These are phyloP conservation scores for Ictidomys tridecemlineatus DNA, from an alignment of 2,113 vertebrate genomes.

Conservation along the genomic window DNA sequence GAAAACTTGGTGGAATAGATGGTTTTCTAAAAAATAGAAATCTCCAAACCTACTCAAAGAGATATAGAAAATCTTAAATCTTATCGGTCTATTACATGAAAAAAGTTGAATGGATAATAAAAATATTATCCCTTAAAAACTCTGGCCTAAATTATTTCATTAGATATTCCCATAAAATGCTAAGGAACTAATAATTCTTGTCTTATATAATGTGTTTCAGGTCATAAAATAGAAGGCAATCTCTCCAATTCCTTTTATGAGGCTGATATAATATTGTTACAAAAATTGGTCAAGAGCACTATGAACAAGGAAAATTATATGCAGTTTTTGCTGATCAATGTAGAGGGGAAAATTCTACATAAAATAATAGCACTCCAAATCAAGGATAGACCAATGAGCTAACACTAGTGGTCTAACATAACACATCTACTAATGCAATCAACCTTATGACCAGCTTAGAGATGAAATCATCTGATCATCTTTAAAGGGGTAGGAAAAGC, in stretches of 20 bases:
- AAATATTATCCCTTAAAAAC: background rate
- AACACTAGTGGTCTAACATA: background rate
- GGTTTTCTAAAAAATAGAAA: background rate
- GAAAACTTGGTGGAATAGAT: background rate
- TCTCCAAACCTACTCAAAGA: background rate
- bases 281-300: background rate
- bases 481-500: conserved; percentile 10
- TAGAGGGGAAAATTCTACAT: background rate
- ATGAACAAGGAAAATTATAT: background rate
- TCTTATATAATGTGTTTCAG: conserved; percentile 30
- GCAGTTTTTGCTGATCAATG: background rate
- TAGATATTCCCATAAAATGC: conserved; percentile 51
- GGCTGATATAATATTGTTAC: background rate
- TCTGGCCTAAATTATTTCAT: background rate
- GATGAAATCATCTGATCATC: background rate
- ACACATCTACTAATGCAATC: background rate
- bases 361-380: background rate
- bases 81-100: background rate
- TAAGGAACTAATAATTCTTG: conserved; percentile 14
- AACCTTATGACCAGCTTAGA: background rate
- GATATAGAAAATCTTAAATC: background rate
- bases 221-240: conserved; percentile 19
- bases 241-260: conserved; percentile 45
- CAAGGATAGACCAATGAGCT: background rate
- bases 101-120: background rate